These are phyloP conservation scores for Caenorhabditis angaria DNA, from an alignment of 2,888 invertebrate species.

Conservation along the genomic window DNA sequence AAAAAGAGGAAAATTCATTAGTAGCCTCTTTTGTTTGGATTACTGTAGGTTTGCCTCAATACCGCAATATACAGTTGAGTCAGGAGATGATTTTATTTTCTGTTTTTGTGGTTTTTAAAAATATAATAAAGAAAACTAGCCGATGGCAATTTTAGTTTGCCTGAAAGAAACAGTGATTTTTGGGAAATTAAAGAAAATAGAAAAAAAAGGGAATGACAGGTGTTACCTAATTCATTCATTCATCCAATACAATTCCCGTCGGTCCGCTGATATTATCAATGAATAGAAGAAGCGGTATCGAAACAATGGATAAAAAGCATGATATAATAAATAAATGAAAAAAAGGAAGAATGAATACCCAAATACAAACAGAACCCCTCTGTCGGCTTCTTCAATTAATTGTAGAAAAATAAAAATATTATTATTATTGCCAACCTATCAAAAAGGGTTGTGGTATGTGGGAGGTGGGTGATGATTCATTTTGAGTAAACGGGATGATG, in stretches of 20 bases:
- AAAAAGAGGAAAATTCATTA: constrained; percentile 2
- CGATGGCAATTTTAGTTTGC: too few species aligned
- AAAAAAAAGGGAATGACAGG: too few species aligned
- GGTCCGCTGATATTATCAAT: background rate
- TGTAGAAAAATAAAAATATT: constrained; percentile 3
- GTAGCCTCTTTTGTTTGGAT: background rate
- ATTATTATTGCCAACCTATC: background rate
- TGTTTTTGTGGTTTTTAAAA: background rate
- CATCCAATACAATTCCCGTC: background rate
- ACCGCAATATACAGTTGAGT: background rate
- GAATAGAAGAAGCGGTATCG: background rate
- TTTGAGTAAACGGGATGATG: background rate
- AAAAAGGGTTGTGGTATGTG: too few species aligned
- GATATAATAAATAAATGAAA: constrained; percentile 35
- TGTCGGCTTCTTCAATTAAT: constrained; percentile 7
- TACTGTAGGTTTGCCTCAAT: constrained; percentile 2
- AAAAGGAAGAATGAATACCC: constrained; percentile 16
- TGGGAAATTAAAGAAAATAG: too few species aligned
- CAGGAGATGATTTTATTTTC: background rate
- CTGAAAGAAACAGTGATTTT: too few species aligned
- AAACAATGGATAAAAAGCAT: constrained; percentile 27
- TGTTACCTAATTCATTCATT: background rate
- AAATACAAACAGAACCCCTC: background rate
- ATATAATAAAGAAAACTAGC: too few species aligned
- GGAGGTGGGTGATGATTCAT: too few species aligned